Evolutionary conservation across 2,113 vertebrate species (phyloP), one percentile per base, ranked within the genome.

Genomic region (Ceyx cyanopectus): DNA sequence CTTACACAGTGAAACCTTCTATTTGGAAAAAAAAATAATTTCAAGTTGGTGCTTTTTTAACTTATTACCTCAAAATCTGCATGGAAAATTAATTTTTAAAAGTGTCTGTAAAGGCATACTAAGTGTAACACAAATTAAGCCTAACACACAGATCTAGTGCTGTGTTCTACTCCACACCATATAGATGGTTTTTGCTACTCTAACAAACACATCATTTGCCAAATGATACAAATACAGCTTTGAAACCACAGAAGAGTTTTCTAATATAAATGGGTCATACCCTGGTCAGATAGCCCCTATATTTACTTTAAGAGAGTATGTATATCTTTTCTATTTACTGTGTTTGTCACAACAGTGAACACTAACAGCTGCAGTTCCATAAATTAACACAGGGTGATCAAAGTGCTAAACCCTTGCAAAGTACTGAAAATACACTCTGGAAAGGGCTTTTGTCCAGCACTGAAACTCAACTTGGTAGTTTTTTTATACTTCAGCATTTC

Each of bases 61-160:
- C 98, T 98, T 98, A 98, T 99, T 99, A 99, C 99, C 99, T 99
- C 98, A 98, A 96, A 91, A 86, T 95, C 85, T 92, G 78, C 93
- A 94, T 50, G 58, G 40, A 81, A 96, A 79, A 41, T 66, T 41
- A 37, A 86, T 79, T 87, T 81, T 85, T 75, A 11, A 57, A 46
- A 56, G 27, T 61, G 46, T 89, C 86, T 81, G 37, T 87, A 89
- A 93, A 89, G 79, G 72, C 88, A 82, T 90, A 76, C 50, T 29
- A 60, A 41, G 32, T 79, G n/a, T 83, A 73, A 81, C 79, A 68
- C 70, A 85, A 45, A 83, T 85, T 48, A 82, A 72, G 14, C 65
- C 50, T 58, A 91, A 89, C 57, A 68, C 63, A 58, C 26, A 37
- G 54, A 83, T 58, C n/a, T 85, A 73, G 32, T 45, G 46, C 67